A percentile compares a stretch with the other conserved stretches of the same genome.
phyloP scores from a whole-genome alignment of 1,140 invertebrate species.

The Bradynema listronoti region DNA sequence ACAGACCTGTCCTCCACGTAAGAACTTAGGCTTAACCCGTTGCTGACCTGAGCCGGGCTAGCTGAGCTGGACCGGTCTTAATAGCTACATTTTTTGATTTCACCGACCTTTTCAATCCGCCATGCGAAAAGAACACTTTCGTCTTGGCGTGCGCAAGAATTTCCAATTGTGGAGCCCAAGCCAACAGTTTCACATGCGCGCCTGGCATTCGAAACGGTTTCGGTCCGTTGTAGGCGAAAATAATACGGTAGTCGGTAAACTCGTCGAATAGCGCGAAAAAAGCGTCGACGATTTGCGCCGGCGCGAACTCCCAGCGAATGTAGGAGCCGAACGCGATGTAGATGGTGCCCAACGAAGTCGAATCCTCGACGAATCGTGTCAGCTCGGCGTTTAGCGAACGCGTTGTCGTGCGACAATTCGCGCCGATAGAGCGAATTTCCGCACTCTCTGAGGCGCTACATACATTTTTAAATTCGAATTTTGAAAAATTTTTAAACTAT shows the following conservation, averaged over 20 bases:
- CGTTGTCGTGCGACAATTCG: constrained; percentile 1
- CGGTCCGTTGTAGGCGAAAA: constrained; percentile 31
- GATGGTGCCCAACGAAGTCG: constrained; percentile 28
- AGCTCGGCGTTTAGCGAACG: constrained; percentile 19
- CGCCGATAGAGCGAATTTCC: constrained; percentile 18
- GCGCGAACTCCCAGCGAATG: constrained; percentile 21
- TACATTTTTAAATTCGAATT: too few species aligned
- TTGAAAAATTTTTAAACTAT: too few species aligned
- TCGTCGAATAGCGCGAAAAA: constrained; percentile 27
- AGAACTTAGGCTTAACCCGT: too few species aligned
- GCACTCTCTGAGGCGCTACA: constrained; percentile 19
- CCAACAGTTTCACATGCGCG: constrained; percentile 23
- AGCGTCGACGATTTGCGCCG: constrained; percentile 18
- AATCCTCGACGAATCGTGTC: constrained; percentile 23
- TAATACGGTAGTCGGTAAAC: constrained; percentile 23
- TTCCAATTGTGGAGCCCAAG: constrained; percentile 38
- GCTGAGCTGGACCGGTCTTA: too few species aligned
- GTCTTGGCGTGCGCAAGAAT: constrained; percentile 18
- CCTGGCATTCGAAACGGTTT: constrained; percentile 10
- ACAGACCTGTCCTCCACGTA: not conserved
- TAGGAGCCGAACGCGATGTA: constrained; percentile 33
- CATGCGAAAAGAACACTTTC: constrained; percentile 31
- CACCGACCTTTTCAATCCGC: constrained; percentile 46
- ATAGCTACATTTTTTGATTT: not conserved
- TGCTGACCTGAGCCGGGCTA: too few species aligned